phyloP scores from a whole-genome alignment of 2,797 vertebrate genomes.

The Peromyscus melanophrys region DNA sequence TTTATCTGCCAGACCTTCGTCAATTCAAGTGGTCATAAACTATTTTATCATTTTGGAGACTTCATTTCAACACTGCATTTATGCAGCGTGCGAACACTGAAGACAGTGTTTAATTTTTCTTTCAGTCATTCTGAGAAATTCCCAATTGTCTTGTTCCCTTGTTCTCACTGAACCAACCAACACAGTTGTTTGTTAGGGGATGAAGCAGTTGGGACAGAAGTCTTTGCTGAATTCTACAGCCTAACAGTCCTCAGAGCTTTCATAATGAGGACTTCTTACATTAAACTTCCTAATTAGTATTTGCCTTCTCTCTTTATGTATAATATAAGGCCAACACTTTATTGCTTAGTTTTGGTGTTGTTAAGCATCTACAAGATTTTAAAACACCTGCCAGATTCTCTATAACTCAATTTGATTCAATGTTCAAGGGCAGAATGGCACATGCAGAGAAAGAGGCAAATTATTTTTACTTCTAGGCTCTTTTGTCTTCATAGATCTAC shows the following conservation, averaged over 20 bases:
- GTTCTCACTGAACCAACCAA: not conserved
- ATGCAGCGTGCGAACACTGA: not conserved
- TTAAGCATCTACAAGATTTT: not conserved
- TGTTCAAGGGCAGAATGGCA: not conserved
- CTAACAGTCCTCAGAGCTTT: not conserved
- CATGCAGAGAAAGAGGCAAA: not conserved
- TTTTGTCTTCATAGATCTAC: not conserved
- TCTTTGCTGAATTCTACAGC: not conserved
- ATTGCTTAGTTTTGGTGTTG: not conserved
- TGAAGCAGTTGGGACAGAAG: not conserved
- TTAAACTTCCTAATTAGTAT: not conserved
- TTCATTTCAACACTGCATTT: not conserved
- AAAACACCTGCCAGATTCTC: not conserved
- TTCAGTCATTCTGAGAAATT: not conserved
- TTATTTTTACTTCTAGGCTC: not conserved
- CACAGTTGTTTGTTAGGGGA: not conserved
- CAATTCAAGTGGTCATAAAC: not conserved
- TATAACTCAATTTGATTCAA: not conserved
- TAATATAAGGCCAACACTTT: not conserved
- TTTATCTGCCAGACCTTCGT: not conserved
- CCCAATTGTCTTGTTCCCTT: not conserved
- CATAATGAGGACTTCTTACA: not conserved
- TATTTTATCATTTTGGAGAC: not conserved
- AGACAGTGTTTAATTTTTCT: not conserved
- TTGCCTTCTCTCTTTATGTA: not conserved